Evolutionary conservation across 2,888 invertebrate genomes (phyloP).

Genomic region (Smittia sp.): DNA sequence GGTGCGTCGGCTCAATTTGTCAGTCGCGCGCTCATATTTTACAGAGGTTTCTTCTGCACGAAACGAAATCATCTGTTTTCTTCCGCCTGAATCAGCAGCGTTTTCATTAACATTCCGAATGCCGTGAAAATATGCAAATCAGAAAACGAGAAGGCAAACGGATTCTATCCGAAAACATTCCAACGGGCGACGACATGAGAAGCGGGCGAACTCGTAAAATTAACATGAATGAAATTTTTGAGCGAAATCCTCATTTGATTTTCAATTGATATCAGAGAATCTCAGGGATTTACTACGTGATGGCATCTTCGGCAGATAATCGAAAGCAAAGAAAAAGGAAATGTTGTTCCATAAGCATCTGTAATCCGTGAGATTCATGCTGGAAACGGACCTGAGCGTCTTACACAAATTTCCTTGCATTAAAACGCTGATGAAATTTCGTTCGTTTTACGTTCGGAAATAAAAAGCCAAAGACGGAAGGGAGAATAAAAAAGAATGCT

Average conservation of each 20-base stretch:
- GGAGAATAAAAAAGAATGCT: conserved; percentile 2
- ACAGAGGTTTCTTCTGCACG: neutral
- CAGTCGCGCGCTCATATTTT: neutral
- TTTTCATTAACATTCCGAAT: conserved; percentile 38
- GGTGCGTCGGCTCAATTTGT: neutral
- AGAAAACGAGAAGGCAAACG: neutral
- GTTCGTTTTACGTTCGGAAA: conserved; percentile 14
- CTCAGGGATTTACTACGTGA: neutral
- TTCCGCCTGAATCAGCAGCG: neutral
- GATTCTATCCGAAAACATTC: neutral
- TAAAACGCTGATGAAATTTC: conserved; percentile 2
- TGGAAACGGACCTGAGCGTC: conserved; percentile 8
- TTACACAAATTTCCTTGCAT: conserved; percentile 4
- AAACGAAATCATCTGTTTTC: conserved; percentile 10
- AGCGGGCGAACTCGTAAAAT: neutral
- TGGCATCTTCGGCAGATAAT: neutral
- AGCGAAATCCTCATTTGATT: conserved; percentile 3
- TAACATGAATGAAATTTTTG: neutral
- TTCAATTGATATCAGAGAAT: neutral
- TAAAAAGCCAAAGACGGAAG: neutral
- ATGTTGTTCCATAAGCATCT: no score
- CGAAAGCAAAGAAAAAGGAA: no score
- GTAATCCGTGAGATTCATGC: neutral
- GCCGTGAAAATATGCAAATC: conserved; percentile 38
- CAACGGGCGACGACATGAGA: neutral